Evolutionary conservation across 2,797 vertebrate species (phyloP).

Genomic region (Distichodus sexfasciatus): DNA sequence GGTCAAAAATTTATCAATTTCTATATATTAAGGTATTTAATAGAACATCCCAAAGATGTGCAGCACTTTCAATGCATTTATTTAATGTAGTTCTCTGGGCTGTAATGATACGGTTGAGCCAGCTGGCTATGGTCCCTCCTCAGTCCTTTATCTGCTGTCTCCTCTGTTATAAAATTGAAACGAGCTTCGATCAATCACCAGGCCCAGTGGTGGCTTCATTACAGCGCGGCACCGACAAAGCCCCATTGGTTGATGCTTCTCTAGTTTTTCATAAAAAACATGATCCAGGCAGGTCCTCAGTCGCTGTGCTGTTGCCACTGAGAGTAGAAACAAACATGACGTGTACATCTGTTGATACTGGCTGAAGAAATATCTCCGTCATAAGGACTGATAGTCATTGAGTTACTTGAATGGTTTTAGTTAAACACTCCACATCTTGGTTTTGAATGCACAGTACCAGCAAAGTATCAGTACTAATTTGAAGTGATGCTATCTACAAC

Average conservation of each 20-base stretch:
- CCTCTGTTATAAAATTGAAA: conserved; percentile 50
- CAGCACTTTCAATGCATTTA: conserved; percentile 11
- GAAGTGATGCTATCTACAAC: too few species aligned
- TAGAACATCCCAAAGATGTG: not conserved
- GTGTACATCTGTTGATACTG: too few species aligned
- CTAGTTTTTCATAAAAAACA: conserved; percentile 51
- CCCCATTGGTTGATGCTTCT: conserved; percentile 20
- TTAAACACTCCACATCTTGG: too few species aligned
- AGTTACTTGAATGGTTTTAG: not conserved
- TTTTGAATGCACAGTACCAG: not conserved
- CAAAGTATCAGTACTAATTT: too few species aligned
- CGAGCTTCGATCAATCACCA: conserved; percentile 50
- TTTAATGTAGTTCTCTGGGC: conserved; percentile 12
- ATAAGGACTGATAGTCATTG: not conserved
- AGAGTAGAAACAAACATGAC: conserved; percentile 6
- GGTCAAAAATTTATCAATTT: not conserved
- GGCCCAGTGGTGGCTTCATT: conserved; percentile 44
- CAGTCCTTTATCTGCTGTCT: conserved; percentile 32
- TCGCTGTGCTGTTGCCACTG: conserved; percentile 16
- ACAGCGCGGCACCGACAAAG: conserved; percentile 37
- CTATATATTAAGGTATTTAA: not conserved
- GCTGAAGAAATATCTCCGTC: not conserved
- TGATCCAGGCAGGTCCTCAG: conserved; percentile 18
- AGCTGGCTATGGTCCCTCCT: conserved; percentile 3
- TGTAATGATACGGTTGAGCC: conserved; percentile 7